phyloP scores from a whole-genome alignment of 2,888 invertebrate species.

The Cyclophora punctaria region DNA sequence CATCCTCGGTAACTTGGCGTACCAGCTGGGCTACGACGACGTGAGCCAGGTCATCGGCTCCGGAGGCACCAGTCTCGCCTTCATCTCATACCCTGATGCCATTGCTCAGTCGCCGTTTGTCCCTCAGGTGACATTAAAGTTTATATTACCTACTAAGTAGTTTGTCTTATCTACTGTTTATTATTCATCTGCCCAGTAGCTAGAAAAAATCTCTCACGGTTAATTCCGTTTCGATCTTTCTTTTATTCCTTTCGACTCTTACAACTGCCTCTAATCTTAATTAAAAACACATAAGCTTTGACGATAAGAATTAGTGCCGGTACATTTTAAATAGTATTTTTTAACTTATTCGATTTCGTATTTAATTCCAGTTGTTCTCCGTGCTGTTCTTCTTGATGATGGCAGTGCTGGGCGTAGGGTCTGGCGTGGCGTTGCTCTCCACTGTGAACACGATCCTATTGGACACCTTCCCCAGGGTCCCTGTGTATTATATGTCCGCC shows the following conservation, averaged over 20 bases:
- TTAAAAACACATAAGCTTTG: too few relatives aligned
- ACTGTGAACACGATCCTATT: conserved; percentile 79
- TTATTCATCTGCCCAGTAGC: too few relatives aligned
- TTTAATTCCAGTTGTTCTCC: conserved; percentile 77
- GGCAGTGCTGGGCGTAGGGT: conserved; percentile 84
- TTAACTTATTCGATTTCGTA: too few relatives aligned
- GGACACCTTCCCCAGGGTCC: conserved; percentile 78
- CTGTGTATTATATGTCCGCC: conserved; percentile 76
- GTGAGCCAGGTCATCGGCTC: conserved; percentile 79
- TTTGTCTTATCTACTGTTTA: background rate
- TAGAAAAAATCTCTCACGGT: too few relatives aligned
- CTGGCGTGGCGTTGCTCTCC: conserved; percentile 81
- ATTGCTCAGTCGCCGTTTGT: conserved; percentile 83
- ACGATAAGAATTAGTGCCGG: too few relatives aligned
- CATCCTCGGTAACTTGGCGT: conserved; percentile 85
- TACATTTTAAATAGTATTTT: too few relatives aligned
- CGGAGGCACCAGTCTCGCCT: conserved; percentile 86
- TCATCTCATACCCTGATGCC: conserved; percentile 90
- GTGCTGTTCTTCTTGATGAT: conserved; percentile 89
- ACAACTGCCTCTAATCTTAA: too few relatives aligned
- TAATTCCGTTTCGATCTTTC: too few relatives aligned
- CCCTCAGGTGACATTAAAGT: conserved; percentile 76
- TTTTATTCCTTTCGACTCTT: too few relatives aligned
- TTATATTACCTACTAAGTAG: background rate
- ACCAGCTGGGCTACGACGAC: conserved; percentile 75